Percentiles rank a stretch among this genome's conserved stretches.
Conservation (phyloP, 2,113 vertebrate species). For the Alethe diademata region DNA sequence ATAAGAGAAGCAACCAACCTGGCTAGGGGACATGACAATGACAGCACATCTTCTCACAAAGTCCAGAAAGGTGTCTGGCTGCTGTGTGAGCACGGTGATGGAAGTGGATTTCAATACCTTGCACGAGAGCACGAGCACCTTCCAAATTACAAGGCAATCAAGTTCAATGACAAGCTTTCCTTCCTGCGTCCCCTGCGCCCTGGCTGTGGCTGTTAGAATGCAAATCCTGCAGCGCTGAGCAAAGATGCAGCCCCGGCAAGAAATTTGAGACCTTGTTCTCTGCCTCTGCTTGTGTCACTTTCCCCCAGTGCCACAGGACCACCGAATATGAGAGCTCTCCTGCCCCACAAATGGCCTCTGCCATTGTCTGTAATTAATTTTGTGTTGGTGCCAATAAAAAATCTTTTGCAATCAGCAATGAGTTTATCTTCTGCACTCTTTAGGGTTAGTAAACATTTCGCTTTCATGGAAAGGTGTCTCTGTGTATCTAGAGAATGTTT, state of each 20-base stretch:
- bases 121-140: background rate
- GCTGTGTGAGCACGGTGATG: background rate
- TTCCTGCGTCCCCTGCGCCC: slow-evolving; percentile 32
- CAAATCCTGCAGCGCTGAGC: background rate
- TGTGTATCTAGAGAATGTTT: background rate
- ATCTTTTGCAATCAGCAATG: background rate
- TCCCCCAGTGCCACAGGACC: background rate
- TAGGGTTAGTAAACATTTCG: background rate
- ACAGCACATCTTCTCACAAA: background rate
- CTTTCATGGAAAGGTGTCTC: background rate
- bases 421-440: background rate
- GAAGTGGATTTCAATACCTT: background rate
- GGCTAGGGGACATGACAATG: accelerated
- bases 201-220: background rate
- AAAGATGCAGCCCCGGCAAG: background rate
- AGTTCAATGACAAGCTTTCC: background rate
- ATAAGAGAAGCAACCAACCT: background rate
- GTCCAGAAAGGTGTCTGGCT: slow-evolving; percentile 38
- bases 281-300: background rate
- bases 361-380: background rate
- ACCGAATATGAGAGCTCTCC: accelerated
- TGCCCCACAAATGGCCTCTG: background rate
- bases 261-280: background rate
- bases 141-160: background rate
- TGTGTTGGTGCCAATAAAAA: background rate